These are phyloP conservation scores for Catocala nupta DNA, from an alignment of 2,888 invertebrate genomes.

Conservation along the genomic window DNA sequence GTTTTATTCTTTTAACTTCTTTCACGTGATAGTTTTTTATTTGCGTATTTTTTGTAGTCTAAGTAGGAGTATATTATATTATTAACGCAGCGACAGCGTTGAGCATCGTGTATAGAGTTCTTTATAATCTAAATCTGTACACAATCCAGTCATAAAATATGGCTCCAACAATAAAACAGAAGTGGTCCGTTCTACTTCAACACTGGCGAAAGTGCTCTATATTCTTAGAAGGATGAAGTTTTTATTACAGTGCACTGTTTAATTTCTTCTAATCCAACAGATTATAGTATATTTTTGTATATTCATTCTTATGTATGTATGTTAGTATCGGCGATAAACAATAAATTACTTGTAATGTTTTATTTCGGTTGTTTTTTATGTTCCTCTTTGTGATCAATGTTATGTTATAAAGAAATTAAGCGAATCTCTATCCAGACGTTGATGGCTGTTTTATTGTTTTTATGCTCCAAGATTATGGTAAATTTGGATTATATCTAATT, in stretches of 20 bases:
- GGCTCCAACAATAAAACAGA: conserved; percentile 86
- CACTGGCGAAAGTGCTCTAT: conserved; percentile 80
- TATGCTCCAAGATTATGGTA: not conserved
- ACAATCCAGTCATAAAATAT: conserved; percentile 87
- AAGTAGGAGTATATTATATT: not conserved
- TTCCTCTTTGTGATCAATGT: conserved; percentile 22
- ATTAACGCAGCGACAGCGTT: not conserved
- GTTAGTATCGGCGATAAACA: conserved; percentile 40
- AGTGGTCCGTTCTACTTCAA: conserved; percentile 82
- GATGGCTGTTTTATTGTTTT: not conserved
- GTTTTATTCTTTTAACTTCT: too few relatives aligned
- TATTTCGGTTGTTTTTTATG: conserved; percentile 30
- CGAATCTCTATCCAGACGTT: conserved; percentile 5
- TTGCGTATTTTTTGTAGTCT: too few relatives aligned
- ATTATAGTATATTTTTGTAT: conserved; percentile 51
- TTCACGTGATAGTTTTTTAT: too few relatives aligned
- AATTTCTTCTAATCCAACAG: conserved; percentile 72
- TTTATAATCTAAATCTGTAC: conserved; percentile 79
- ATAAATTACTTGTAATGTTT: conserved; percentile 31
- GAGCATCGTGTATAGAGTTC: conserved; percentile 45
- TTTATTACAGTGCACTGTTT: conserved; percentile 74
- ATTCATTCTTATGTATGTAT: conserved; percentile 27
- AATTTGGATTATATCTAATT: too few relatives aligned
- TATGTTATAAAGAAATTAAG: conserved; percentile 18
- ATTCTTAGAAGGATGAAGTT: conserved; percentile 78